phyloP scores from a whole-genome alignment of 2,888 invertebrate species.

The Nebria salina region DNA sequence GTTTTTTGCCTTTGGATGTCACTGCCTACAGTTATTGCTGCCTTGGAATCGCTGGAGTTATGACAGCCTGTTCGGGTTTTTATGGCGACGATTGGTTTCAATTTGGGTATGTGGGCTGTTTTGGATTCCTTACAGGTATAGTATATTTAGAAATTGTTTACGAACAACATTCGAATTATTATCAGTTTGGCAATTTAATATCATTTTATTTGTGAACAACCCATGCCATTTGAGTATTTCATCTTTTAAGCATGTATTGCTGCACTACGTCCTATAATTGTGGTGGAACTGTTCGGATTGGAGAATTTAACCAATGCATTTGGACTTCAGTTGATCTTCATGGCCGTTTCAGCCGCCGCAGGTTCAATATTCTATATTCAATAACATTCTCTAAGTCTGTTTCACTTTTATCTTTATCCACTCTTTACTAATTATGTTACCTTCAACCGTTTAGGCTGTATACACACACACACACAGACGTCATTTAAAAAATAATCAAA shows the following conservation, averaged over 20 bases:
- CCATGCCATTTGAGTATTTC: too few relatives aligned
- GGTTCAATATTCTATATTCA: background rate
- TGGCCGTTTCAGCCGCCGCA: conserved; percentile 83
- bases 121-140: conserved; percentile 87
- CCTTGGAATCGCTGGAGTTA: conserved; percentile 68
- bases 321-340: conserved; percentile 89
- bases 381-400: background rate
- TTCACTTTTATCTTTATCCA: background rate
- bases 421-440: too few relatives aligned
- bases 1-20: conserved; percentile 24
- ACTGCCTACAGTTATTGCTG: conserved; percentile 48
- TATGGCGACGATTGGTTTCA: conserved; percentile 70
- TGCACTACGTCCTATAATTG: conserved; percentile 78
- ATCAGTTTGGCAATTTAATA: background rate
- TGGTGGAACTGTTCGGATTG: conserved; percentile 90
- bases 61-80: conserved; percentile 79
- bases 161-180: too few relatives aligned
- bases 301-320: conserved; percentile 94
- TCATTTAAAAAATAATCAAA: too few relatives aligned
- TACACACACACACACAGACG: too few relatives aligned
- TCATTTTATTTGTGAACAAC: too few relatives aligned
- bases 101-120: conserved; percentile 78
- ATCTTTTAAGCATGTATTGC: conserved; percentile 74
- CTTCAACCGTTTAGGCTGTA: too few relatives aligned
- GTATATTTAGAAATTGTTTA: background rate